Evolutionary conservation across 2,113 vertebrate species (phyloP), one percentile per base, ranked within the genome.

Genomic region (Alaudala cheleensis): DNA sequence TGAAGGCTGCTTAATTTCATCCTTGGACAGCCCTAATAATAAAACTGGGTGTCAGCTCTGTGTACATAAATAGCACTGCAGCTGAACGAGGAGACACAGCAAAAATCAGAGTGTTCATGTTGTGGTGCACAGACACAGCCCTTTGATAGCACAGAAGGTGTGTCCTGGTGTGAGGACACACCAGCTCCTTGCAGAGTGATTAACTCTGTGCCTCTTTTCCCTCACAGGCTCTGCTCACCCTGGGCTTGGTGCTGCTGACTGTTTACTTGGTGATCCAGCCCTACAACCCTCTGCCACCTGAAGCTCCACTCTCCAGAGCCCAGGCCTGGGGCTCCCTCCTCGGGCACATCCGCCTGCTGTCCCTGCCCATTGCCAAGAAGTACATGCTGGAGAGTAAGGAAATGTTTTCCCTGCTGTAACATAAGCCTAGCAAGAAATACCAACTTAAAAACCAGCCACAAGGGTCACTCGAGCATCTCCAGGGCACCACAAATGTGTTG

Each of bases 291-390:
- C 97, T 98, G 42, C 97, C 98, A 3, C 96, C 98, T 2, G 98
- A 98, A 39, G 97, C 98, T 9, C 96, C 97, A 3, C 98, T 98
- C 87, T 95, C 98, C 61, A 98, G 97, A 81, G 96, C 97, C 66
- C 98, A 98, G 37, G 98, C 98, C 95, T 99, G 98, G 98, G 98
- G 98, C 40, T 99, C 98, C 21, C 98, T 99, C 22, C 73, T 99
- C 12, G 97, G 97, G 57, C 99, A 99, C 65, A 98, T 99, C 92
- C 98, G 99, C 4, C 98, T 99, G 83, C 97, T 99, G 93, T 98
- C 98, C 25, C 96, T 99, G 93, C 99, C 99, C 66, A 99, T 99
- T 76, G 98, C 99, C 95, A 99, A 98, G 98, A 99, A 99, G 95
- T 99, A 99, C 95, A 99, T 99, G 98, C 95, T 99, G 10, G 98